Evolutionary conservation across 92 coral and sea anemone species (phyloP).

Genomic region (Porites evermanni): DNA sequence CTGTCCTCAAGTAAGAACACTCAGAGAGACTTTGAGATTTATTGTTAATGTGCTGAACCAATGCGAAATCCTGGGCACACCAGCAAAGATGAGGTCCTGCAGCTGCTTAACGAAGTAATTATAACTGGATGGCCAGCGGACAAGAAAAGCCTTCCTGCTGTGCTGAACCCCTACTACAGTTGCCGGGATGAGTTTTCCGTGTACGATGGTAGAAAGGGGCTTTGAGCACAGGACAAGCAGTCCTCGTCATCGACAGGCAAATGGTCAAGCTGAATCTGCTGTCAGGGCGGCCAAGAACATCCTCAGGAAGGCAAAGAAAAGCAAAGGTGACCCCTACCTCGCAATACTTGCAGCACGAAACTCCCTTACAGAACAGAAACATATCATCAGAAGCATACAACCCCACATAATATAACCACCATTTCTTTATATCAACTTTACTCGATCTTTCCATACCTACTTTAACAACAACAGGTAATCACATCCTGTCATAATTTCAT

Average conservation of each 20-base stretch:
- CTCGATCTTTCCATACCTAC: too few relatives aligned
- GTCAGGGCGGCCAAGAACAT: slow-evolving; percentile 60
- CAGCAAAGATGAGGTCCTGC: slow-evolving; percentile 50
- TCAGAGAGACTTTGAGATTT: slow-evolving; percentile 55
- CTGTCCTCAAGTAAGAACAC: slow-evolving; percentile 28
- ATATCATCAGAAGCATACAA: too few relatives aligned
- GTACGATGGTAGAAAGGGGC: slow-evolving; percentile 61
- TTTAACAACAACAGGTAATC: too few relatives aligned
- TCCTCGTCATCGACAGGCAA: slow-evolving; percentile 70
- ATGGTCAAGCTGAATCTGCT: slow-evolving; percentile 66
- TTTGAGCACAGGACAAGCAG: slow-evolving; percentile 66
- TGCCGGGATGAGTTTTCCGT: slow-evolving; percentile 43
- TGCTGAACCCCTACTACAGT: slow-evolving; percentile 40
- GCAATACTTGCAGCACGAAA: slow-evolving; percentile 61
- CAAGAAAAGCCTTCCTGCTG: slow-evolving; percentile 43
- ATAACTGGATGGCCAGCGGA: slow-evolving; percentile 66
- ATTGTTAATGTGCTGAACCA: slow-evolving; percentile 46
- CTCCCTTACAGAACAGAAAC: slow-evolving; percentile 54
- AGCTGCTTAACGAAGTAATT: slow-evolving; percentile 49
- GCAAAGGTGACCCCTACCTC: slow-evolving; percentile 54
- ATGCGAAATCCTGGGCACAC: slow-evolving; percentile 44
- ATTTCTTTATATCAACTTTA: too few relatives aligned
- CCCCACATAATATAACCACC: too few relatives aligned
- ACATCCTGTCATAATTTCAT: too few relatives aligned
- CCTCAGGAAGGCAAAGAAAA: slow-evolving; percentile 55